A percentile compares a stretch with the other conserved stretches of the same genome.
Evolutionary conservation across 2,888 invertebrate species (phyloP).

Genomic region (Chloromyia formosa): DNA sequence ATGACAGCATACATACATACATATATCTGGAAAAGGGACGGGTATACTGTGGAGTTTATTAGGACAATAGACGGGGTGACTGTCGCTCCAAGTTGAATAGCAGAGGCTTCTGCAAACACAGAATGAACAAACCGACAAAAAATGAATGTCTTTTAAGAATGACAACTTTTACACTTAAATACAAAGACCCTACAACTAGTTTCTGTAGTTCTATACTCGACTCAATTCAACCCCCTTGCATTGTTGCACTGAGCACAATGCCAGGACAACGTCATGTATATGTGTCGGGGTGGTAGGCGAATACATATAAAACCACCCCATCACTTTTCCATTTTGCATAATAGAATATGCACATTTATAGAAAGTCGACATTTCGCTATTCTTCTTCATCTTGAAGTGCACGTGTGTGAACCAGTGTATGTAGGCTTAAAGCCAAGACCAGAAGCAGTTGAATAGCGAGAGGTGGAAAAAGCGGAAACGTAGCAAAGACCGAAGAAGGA

Average conservation of each 20-base stretch:
- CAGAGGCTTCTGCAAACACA: background rate
- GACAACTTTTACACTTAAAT: slow-evolving; percentile 20
- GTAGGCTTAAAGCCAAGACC: background rate
- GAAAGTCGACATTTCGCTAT: slow-evolving; percentile 32
- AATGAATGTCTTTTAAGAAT: slow-evolving; percentile 12
- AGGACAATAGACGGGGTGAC: slow-evolving; percentile 2
- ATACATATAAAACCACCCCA: background rate
- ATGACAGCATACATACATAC: too few relatives aligned
- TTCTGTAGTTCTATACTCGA: slow-evolving; percentile 1
- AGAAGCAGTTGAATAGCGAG: background rate
- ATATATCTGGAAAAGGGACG: background rate
- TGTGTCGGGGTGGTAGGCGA: background rate
- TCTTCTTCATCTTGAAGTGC: slow-evolving; percentile 17
- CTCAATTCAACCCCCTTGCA: background rate
- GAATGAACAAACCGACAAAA: background rate
- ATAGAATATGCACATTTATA: slow-evolving; percentile 5
- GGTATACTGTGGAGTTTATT: background rate
- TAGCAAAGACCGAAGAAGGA: background rate
- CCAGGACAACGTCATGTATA: slow-evolving; percentile 16
- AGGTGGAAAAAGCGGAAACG: background rate
- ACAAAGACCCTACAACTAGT: slow-evolving; percentile 13
- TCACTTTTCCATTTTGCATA: background rate
- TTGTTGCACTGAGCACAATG: slow-evolving; percentile 24
- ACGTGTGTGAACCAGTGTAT: background rate
- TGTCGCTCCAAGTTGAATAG: too few relatives aligned